Conservation (phyloP, 2,113 vertebrate genomes). For the Ramphastos sulfuratus region DNA sequence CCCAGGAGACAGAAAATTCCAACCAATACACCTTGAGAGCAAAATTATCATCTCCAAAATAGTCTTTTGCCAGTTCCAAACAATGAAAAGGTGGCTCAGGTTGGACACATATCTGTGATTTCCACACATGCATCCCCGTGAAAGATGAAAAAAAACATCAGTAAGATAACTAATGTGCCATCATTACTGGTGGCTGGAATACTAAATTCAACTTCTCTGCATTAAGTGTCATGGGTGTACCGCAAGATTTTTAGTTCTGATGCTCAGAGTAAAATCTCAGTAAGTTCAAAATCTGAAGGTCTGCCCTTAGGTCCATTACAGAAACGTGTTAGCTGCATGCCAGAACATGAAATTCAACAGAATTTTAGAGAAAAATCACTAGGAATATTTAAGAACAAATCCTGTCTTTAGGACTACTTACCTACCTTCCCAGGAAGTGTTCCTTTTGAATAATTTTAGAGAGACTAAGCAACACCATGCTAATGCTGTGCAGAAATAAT, state of each 20-base stretch:
- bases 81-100: not conserved
- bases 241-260: not conserved
- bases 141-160: not conserved
- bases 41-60: not conserved
- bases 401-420: not conserved
- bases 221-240: not conserved
- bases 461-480: not conserved
- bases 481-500: not conserved
- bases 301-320: not conserved
- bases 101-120: not conserved
- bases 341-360: not conserved
- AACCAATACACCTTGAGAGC: not conserved
- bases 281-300: not conserved
- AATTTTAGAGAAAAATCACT: not conserved
- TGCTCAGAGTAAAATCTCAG: not conserved
- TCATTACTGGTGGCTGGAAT: not conserved
- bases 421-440: not conserved
- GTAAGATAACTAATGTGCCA: not conserved
- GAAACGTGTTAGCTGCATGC: not conserved
- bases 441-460: not conserved
- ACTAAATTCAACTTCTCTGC: not conserved
- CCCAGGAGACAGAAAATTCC: not conserved
- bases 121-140: not conserved
- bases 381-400: not conserved
- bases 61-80: not conserved